Base-by-base conservation (phyloP, 2,113 vertebrate genomes). In the Panthera tigris region DNA sequence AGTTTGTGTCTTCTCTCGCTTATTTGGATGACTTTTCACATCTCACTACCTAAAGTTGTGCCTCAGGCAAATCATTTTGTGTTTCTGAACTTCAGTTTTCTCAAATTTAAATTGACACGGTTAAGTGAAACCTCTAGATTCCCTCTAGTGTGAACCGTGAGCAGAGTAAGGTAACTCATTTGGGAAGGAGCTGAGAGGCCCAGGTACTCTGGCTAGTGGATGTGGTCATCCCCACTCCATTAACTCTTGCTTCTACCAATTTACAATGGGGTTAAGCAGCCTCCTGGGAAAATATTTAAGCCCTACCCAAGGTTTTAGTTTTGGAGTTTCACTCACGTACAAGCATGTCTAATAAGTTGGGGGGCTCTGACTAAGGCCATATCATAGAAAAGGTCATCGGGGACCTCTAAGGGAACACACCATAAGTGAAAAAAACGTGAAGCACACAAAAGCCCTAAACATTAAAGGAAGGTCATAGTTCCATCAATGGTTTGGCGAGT, bases 21-120 rank as follows among this genome's bases (percentile, higher is more conserved):
- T 94, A 86, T 86, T 92, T 69, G 86, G 97, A 82, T 80, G 18
- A 21, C 23, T 88, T 71, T 91, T 95, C 68, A 96, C 39, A 89
- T 68, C n/a, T 94, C 61, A 92, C 78, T 97, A 90, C 73, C n/a
- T 86, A 90, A 89, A 8, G 13, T 39, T 94, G 68, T 94, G 65
- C 39, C 65, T 86, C 74, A 52, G 61, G 73, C 5, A 94, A 92
- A n/a, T 92, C 52, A 65, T 69, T 89, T 68, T 85, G 76, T 85
- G 65, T 69, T 94, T 89, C 57, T 89, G 16, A 89, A 81, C 66
- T 80, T 92, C 5, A 7, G 15, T 85, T 94, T 84, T 95, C 55
- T 81, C 50, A 69, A 94, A 79, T 84, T 71, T 57, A 92, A 94
- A 86, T 74, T 89, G 29, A 63, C 80, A 50, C 16, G 39, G 48